These are phyloP conservation scores for Limnephilus marmoratus DNA, from an alignment of 2,888 invertebrate species.

Conservation along the genomic window DNA sequence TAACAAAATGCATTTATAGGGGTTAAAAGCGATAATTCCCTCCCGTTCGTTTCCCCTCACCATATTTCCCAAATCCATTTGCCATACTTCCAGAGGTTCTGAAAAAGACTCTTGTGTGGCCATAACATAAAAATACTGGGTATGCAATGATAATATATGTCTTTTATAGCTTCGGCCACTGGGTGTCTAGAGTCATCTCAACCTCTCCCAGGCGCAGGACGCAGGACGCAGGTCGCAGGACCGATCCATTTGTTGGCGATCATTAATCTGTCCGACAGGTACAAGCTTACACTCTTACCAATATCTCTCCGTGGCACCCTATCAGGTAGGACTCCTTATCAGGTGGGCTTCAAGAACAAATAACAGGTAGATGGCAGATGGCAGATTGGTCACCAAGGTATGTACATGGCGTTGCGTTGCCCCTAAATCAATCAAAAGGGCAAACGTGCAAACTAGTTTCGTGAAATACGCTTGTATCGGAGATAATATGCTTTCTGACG, in stretches of 20 bases:
- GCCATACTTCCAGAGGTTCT: neutral
- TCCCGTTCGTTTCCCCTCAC: too few species aligned
- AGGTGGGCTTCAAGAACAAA: neutral
- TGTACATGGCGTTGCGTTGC: neutral
- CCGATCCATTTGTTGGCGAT: conserved; percentile 36
- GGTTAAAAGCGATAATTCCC: too few species aligned
- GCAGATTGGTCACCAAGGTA: neutral
- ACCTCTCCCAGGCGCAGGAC: neutral
- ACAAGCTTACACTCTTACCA: conserved; percentile 61
- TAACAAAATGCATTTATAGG: too few species aligned
- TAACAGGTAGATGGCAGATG: neutral
- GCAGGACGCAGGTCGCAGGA: neutral
- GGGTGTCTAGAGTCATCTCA: neutral
- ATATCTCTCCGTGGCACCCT: conserved; percentile 37
- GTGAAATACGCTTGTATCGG: too few species aligned
- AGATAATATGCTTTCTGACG: too few species aligned
- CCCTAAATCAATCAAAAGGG: neutral
- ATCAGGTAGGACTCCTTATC: neutral
- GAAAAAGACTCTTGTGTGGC: neutral
- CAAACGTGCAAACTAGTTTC: neutral
- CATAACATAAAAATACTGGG: neutral
- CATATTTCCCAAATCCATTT: neutral
- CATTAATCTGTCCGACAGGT: conserved; percentile 60
- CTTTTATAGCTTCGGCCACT: neutral
- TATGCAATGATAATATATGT: neutral